Conservation (phyloP, 2,113 vertebrate genomes). For the Bos taurus region DNA sequence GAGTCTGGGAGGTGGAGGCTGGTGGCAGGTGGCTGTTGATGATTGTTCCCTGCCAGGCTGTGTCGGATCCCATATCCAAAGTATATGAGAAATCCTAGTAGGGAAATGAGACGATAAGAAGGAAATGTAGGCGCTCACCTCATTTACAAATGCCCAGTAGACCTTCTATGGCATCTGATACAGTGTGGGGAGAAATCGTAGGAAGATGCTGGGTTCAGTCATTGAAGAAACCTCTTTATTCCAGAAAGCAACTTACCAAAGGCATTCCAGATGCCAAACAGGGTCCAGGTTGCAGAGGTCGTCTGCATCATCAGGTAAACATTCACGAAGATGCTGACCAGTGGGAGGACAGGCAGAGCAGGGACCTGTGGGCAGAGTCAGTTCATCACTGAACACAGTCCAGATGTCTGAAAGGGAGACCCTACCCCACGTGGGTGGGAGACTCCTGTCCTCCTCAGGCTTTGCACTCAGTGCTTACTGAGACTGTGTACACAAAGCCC, state of each 20-base stretch:
- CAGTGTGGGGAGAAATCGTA: background rate
- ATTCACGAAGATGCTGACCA: background rate
- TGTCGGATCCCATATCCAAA: background rate
- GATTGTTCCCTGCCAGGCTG: background rate
- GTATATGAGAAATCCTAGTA: background rate
- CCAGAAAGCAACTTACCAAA: background rate
- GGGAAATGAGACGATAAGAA: accelerated
- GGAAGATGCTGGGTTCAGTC: background rate
- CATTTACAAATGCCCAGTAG: background rate
- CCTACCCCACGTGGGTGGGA: background rate
- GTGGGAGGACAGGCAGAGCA: background rate
- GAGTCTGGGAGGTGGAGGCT: background rate
- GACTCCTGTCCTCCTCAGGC: too few species aligned
- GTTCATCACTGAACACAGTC: background rate
- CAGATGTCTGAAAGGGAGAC: background rate
- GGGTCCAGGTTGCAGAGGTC: background rate
- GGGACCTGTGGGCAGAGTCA: background rate
- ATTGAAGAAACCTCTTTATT: background rate
- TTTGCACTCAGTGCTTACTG: too few species aligned
- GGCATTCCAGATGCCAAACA: background rate
- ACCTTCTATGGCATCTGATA: accelerated
- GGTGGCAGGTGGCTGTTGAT: background rate
- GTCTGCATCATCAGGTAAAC: background rate
- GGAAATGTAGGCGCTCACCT: background rate
- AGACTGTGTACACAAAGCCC: too few species aligned